Percentiles rank a stretch among this genome's conserved stretches.
These are phyloP conservation scores for Phrynosoma platyrhinos DNA, from an alignment of 2,113 vertebrate genomes.

Conservation along the genomic window DNA sequence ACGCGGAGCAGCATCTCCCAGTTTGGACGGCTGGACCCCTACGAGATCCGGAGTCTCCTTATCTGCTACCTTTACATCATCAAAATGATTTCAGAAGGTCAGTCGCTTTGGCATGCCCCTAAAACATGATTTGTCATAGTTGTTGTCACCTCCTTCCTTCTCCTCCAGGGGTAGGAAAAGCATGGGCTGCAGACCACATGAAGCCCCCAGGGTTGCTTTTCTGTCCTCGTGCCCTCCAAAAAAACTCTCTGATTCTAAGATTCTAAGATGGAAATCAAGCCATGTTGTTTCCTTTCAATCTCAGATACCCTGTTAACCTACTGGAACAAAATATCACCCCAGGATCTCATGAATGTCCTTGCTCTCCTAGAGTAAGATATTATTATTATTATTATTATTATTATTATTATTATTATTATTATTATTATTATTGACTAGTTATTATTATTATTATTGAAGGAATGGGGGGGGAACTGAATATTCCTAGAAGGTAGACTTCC, in stretches of 20 bases:
- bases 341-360: constrained; percentile 93
- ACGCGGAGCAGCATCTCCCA: constrained; percentile 84
- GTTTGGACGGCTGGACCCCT: constrained; percentile 85
- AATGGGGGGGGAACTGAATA: too few relatives aligned
- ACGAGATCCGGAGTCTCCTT: constrained; percentile 91
- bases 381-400: too few relatives aligned
- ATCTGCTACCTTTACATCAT: constrained; percentile 91
- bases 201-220: too few relatives aligned
- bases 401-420: too few relatives aligned
- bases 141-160: not conserved
- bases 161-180: too few relatives aligned
- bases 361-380: constrained; percentile 92
- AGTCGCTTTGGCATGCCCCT: constrained; percentile 31
- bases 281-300: constrained; percentile 50
- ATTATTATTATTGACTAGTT: too few relatives aligned
- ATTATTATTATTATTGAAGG: too few relatives aligned
- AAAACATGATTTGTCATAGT: not conserved
- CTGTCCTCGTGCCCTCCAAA: too few relatives aligned
- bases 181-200: too few relatives aligned
- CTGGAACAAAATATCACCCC: constrained; percentile 93
- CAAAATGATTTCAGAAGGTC: constrained; percentile 95
- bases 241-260: too few relatives aligned
- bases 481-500: not conserved
- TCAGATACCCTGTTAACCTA: constrained; percentile 90
- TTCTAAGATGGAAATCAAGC: constrained; percentile 15